phyloP scores from a whole-genome alignment of 2,888 invertebrate genomes.

The Hypolimnas misippus region DNA sequence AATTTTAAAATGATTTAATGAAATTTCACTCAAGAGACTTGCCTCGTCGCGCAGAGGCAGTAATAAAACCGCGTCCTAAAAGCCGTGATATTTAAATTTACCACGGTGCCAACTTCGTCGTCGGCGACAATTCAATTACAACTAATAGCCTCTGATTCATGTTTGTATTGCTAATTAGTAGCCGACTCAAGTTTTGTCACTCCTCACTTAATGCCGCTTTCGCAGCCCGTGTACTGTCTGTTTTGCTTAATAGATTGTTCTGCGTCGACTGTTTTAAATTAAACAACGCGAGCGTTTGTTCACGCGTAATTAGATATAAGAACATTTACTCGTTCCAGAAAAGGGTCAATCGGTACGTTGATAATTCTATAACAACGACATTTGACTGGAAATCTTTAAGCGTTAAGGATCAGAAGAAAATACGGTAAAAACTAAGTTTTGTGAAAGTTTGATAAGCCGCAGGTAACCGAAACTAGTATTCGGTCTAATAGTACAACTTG shows the following conservation, averaged over 20 bases:
- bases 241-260: constrained; percentile 76
- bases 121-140: constrained; percentile 82
- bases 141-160: constrained; percentile 84
- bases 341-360: neutral
- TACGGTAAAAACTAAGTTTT: constrained; percentile 46
- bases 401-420: constrained; percentile 24
- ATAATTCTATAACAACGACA: neutral
- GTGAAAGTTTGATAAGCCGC: constrained; percentile 54
- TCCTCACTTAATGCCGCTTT: constrained; percentile 72
- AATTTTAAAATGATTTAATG: constrained; percentile 41
- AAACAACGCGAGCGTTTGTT: constrained; percentile 63
- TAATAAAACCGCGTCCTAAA: constrained; percentile 65
- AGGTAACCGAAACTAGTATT: constrained; percentile 65
- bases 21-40: constrained; percentile 41
- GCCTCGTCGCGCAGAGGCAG: constrained; percentile 47
- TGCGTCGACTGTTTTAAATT: constrained; percentile 63
- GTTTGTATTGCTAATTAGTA: constrained; percentile 84
- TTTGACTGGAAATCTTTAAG: constrained; percentile 27
- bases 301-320: constrained; percentile 57
- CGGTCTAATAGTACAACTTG: constrained; percentile 75
- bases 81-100: constrained; percentile 80
- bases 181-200: constrained; percentile 82
- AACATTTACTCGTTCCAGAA: neutral
- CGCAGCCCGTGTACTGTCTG: constrained; percentile 57
- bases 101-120: constrained; percentile 74